Percentiles rank a stretch among this genome's conserved stretches.
phyloP scores from a whole-genome alignment of 2,888 invertebrate genomes.

The Caenorhabditis plicata region DNA sequence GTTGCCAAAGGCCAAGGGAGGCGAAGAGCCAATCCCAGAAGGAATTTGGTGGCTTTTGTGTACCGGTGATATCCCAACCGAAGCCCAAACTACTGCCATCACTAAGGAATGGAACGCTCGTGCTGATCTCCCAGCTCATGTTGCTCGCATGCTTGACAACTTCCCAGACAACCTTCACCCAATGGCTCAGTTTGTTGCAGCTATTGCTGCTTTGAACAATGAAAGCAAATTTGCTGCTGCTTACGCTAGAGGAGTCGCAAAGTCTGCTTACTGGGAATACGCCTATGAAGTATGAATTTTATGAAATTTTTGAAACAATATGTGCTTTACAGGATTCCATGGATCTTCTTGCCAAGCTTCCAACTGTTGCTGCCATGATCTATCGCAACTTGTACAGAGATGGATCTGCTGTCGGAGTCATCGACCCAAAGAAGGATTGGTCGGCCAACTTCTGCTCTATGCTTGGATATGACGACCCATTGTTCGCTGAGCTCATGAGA shows the following conservation, averaged over 20 bases:
- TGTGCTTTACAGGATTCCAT: slow-evolving; percentile 87
- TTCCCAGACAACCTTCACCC: slow-evolving; percentile 87
- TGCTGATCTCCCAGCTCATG: slow-evolving; percentile 86
- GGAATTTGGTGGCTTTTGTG: slow-evolving; percentile 89
- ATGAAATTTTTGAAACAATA: slow-evolving; percentile 64
- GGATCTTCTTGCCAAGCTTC: slow-evolving; percentile 90
- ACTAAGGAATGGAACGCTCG: slow-evolving; percentile 83
- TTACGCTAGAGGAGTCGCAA: slow-evolving; percentile 79
- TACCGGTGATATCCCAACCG: slow-evolving; percentile 84
- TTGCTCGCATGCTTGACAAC: slow-evolving; percentile 88
- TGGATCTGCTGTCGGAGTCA: slow-evolving; percentile 83
- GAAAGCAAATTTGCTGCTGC: slow-evolving; percentile 90
- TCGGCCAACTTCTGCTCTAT: slow-evolving; percentile 84
- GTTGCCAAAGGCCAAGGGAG: slow-evolving; percentile 80
- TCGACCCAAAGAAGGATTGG: slow-evolving; percentile 86
- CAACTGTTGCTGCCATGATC: slow-evolving; percentile 89
- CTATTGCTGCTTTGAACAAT: slow-evolving; percentile 85
- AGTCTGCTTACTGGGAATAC: slow-evolving; percentile 76
- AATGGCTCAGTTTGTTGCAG: slow-evolving; percentile 87
- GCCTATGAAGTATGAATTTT: slow-evolving; percentile 46
- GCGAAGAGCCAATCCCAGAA: slow-evolving; percentile 84
- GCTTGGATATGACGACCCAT: slow-evolving; percentile 80
- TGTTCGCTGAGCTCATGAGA: slow-evolving; percentile 86
- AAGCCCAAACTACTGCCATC: slow-evolving; percentile 73
- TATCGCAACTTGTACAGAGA: slow-evolving; percentile 85